Evolutionary conservation across 2,888 invertebrate genomes (phyloP).

Genomic region (Elysia crispata): DNA sequence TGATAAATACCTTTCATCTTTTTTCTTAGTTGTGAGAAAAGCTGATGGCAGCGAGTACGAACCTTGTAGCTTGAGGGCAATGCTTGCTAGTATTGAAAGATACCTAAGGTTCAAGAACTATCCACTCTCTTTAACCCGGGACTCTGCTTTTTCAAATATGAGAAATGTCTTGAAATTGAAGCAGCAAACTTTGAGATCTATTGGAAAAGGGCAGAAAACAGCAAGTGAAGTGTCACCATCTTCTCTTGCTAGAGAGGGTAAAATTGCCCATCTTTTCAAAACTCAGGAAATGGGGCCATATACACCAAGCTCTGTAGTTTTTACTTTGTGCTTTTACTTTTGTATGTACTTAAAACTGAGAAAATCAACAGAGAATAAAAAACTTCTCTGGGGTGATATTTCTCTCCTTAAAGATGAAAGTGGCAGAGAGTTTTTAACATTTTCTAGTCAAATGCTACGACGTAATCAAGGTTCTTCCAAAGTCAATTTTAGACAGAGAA

Average conservation of each 20-base stretch:
- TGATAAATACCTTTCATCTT: slow-evolving; percentile 66
- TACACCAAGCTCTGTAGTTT: slow-evolving; percentile 67
- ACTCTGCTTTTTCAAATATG: slow-evolving; percentile 63
- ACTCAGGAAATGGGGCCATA: slow-evolving; percentile 70
- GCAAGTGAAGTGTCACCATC: slow-evolving; percentile 53
- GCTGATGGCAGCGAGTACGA: slow-evolving; percentile 71
- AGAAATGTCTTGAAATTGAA: slow-evolving; percentile 66
- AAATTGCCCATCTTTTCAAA: slow-evolving; percentile 63
- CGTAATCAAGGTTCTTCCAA: slow-evolving; percentile 49
- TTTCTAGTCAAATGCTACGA: slow-evolving; percentile 56
- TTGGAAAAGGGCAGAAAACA: slow-evolving; percentile 63
- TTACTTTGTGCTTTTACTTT: slow-evolving; percentile 67
- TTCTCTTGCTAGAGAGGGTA: slow-evolving; percentile 57
- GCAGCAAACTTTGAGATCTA: slow-evolving; percentile 63
- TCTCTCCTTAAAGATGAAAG: slow-evolving; percentile 59
- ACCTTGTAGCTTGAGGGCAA: slow-evolving; percentile 68
- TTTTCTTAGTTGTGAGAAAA: slow-evolving; percentile 67
- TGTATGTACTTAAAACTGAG: slow-evolving; percentile 66
- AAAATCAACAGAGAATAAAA: slow-evolving; percentile 70
- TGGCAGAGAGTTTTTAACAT: slow-evolving; percentile 64
- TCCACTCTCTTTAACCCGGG: slow-evolving; percentile 65
- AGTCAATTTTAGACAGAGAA: slow-evolving; percentile 50
- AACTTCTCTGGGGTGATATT: slow-evolving; percentile 70
- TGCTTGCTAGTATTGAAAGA: slow-evolving; percentile 70
- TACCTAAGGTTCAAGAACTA: slow-evolving; percentile 65